These are phyloP conservation scores for Hipposideros larvatus DNA, from an alignment of 2,797 vertebrate genomes.

Conservation along the genomic window DNA sequence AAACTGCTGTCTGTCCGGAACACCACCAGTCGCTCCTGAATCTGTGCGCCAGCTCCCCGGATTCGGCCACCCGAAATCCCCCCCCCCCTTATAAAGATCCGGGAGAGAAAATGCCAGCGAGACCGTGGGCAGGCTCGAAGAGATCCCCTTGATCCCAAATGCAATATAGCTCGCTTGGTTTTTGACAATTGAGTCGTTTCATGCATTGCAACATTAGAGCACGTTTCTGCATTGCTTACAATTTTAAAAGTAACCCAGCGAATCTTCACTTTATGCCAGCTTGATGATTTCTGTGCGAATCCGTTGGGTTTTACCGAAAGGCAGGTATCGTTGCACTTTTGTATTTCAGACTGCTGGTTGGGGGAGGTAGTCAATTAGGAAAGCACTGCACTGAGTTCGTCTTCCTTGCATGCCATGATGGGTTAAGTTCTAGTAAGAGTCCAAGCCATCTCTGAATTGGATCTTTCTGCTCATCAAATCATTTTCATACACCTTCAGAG, in stretches of 20 bases:
- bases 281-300: not conserved
- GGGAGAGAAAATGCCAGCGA: not conserved
- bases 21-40: accelerated
- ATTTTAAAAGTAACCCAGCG: not conserved
- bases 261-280: not conserved
- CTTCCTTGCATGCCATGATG: not conserved
- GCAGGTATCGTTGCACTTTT: not conserved
- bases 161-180: not conserved
- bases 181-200: not conserved
- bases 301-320: not conserved
- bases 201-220: accelerated
- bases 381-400: not conserved
- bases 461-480: not conserved
- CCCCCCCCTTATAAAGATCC: not conserved
- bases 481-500: not conserved
- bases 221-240: not conserved
- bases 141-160: not conserved
- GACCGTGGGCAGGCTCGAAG: not conserved
- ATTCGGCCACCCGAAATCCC: not conserved
- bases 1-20: not conserved
- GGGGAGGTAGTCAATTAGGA: not conserved
- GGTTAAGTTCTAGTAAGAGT: not conserved
- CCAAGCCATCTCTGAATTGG: not conserved
- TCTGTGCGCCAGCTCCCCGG: accelerated
- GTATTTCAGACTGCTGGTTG: not conserved